These are phyloP conservation scores for Brachypodius melanocephalos DNA, from an alignment of 2,113 vertebrate genomes.

Conservation along the genomic window DNA sequence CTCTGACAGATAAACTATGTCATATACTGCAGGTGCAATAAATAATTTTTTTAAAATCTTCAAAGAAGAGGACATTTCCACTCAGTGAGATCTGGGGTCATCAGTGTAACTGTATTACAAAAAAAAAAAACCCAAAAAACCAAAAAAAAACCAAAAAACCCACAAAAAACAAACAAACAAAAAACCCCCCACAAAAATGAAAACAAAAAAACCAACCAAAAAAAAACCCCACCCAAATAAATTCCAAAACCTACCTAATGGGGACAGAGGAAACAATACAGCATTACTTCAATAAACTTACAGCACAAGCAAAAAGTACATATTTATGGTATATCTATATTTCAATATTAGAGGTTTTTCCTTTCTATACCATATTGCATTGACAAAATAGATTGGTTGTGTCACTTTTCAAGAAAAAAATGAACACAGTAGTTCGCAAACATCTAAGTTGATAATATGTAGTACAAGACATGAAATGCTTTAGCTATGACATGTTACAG, in stretches of 20 bases:
- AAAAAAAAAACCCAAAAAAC: no score
- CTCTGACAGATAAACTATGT: not conserved
- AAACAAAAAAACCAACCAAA: no score
- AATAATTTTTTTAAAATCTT: not conserved
- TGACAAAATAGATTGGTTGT: not conserved
- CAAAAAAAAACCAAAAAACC: no score
- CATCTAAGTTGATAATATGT: not conserved
- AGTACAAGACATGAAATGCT: constrained; percentile 9
- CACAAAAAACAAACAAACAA: no score
- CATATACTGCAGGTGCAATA: not conserved
- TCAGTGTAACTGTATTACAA: not conserved
- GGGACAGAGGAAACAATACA: not conserved
- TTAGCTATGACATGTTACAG: not conserved
- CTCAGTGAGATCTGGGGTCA: not conserved
- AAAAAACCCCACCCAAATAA: no score
- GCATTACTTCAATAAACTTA: not conserved
- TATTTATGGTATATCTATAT: not conserved
- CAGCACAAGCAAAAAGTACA: not conserved
- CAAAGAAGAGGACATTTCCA: not conserved
- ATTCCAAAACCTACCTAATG: not conserved
- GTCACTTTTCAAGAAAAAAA: not conserved
- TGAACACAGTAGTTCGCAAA: not conserved
- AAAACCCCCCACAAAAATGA: no score
- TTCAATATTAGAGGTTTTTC: not conserved
- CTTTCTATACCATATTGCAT: not conserved